A percentile compares a stretch with the other conserved stretches of the same genome.
These are phyloP conservation scores for Neotoxoptera formosana DNA, from an alignment of 1,140 invertebrate genomes.

Conservation along the genomic window DNA sequence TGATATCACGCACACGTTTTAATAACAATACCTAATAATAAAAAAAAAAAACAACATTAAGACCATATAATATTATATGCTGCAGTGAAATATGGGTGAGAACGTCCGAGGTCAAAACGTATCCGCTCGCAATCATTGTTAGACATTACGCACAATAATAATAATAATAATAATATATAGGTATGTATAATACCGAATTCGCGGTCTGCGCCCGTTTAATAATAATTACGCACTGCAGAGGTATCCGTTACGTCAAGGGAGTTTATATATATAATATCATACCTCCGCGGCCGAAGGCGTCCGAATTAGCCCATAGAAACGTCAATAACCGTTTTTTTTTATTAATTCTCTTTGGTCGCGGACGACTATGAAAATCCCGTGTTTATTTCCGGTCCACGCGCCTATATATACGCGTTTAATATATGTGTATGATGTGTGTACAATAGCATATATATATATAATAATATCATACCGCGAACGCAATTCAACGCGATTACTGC, in stretches of 20 bases:
- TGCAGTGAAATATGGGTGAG: not conserved
- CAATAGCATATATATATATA: no score
- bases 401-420: not conserved
- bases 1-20: not conserved
- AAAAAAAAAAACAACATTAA: not conserved
- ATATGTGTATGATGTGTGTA: not conserved
- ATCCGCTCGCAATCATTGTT: not conserved
- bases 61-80: not conserved
- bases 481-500: no score
- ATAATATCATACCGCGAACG: no score
- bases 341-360: not conserved
- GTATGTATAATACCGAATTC: not conserved
- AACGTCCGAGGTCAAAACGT: constrained; percentile 17
- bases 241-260: not conserved
- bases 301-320: constrained; percentile 48
- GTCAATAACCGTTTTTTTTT: constrained; percentile 56
- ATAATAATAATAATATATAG: no score
- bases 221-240: not conserved
- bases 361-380: not conserved
- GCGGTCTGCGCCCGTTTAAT: constrained; percentile 23
- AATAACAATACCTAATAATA: not conserved
- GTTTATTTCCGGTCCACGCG: constrained; percentile 36
- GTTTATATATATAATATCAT: not conserved
- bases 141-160: not conserved
- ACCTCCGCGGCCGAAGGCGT: not conserved